Conservation (phyloP, 2,113 vertebrate genomes). For the Mus pahari region DNA sequence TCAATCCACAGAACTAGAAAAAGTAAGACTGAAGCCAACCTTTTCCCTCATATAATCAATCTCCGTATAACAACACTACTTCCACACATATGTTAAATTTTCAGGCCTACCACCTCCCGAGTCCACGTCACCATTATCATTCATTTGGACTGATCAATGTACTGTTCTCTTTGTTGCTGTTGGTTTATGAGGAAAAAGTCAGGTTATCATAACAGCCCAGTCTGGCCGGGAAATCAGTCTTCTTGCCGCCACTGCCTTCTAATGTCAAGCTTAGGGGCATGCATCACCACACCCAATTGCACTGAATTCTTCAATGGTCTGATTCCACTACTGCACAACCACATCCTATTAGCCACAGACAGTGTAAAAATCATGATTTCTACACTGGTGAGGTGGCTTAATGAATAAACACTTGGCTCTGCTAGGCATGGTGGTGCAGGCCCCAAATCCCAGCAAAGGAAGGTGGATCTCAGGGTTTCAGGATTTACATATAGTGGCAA, state of each 20-base stretch:
- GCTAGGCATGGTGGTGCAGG: background rate
- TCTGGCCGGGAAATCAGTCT: background rate
- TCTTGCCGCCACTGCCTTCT: background rate
- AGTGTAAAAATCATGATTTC: background rate
- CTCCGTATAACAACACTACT: background rate
- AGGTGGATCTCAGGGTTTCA: background rate
- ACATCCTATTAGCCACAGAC: background rate
- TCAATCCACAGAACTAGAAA: background rate
- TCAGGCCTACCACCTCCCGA: background rate
- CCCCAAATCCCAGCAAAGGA: background rate
- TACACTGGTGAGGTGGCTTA: background rate
- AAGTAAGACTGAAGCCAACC: background rate
- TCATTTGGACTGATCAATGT: background rate
- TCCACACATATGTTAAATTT: background rate
- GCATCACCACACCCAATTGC: background rate
- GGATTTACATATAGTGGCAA: background rate
- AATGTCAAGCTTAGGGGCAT: background rate
- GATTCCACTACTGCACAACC: background rate
- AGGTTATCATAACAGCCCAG: background rate
- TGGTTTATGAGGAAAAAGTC: background rate
- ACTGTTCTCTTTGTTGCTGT: background rate
- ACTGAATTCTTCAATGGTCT: background rate
- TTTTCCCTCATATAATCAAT: background rate
- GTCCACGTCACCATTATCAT: background rate
- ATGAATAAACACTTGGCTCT: background rate